Evolutionary conservation across 2,888 invertebrate species (phyloP).

Genomic region (Heliothis peltigera): DNA sequence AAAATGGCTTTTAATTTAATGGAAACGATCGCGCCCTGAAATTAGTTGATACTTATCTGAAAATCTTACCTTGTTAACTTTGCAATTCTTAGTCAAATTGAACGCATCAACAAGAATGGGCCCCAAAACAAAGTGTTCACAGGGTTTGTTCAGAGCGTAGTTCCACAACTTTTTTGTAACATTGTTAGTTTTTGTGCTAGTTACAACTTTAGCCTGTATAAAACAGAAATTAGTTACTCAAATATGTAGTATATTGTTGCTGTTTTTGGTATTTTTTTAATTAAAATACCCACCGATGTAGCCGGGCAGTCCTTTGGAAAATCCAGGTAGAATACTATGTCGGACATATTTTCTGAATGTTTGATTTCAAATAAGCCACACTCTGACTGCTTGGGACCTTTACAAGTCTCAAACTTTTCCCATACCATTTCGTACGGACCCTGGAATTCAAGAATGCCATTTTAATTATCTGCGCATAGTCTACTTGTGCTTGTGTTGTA

Average conservation of each 20-base stretch:
- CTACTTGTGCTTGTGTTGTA: slow-evolving; percentile 17
- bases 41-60: slow-evolving; percentile 39
- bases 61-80: slow-evolving; percentile 76
- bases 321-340: slow-evolving; percentile 75
- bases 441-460: slow-evolving; percentile 64
- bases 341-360: slow-evolving; percentile 74
- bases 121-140: slow-evolving; percentile 84
- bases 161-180: slow-evolving; percentile 77
- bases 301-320: slow-evolving; percentile 76
- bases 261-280: slow-evolving; percentile 26
- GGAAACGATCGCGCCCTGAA: slow-evolving; percentile 28
- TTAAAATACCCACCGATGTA: slow-evolving; percentile 68
- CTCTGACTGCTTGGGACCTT: slow-evolving; percentile 78
- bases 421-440: slow-evolving; percentile 76
- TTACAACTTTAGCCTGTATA: slow-evolving; percentile 76
- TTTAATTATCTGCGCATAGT: slow-evolving; percentile 14
- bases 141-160: slow-evolving; percentile 78
- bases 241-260: slow-evolving; percentile 27
- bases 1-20: slow-evolving; percentile 56
- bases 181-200: slow-evolving; percentile 72
- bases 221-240: slow-evolving; percentile 48
- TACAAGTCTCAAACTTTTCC: slow-evolving; percentile 74
- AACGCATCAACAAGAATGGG: slow-evolving; percentile 76
- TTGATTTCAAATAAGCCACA: slow-evolving; percentile 73
- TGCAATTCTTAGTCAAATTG: slow-evolving; percentile 77